Evolutionary conservation across 2,797 vertebrate genomes (phyloP).

Genomic region (Danio aesculapii): DNA sequence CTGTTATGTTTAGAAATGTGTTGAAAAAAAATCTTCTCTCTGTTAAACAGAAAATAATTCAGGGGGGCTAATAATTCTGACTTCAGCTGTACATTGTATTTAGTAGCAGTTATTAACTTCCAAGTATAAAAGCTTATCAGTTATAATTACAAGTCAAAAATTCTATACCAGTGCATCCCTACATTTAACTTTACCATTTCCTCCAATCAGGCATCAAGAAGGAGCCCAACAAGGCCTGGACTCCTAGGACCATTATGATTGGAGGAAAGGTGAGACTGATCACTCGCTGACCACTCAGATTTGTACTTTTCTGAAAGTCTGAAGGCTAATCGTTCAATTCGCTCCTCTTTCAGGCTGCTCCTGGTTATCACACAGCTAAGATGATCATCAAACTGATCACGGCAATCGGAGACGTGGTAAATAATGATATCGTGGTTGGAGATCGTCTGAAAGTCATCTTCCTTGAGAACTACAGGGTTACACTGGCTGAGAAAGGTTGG

Average conservation of each 20-base stretch:
- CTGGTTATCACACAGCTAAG: constrained; percentile 93
- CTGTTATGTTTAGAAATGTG: too few species aligned
- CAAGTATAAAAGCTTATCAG: too few species aligned
- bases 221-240: constrained; percentile 85
- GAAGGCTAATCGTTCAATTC: constrained; percentile 8
- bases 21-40: too few species aligned
- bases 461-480: constrained; percentile 92
- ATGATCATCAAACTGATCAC: constrained; percentile 93
- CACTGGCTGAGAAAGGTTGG: constrained; percentile 90
- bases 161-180: too few species aligned
- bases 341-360: constrained; percentile 82
- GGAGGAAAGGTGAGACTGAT: constrained; percentile 87
- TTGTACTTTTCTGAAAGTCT: not conserved
- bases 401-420: constrained; percentile 87
- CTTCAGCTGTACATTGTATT: too few species aligned
- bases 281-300: not conserved
- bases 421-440: constrained; percentile 87
- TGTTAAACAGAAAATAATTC: too few species aligned
- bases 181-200: not conserved
- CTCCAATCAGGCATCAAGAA: constrained; percentile 84
- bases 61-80: too few species aligned
- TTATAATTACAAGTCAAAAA: too few species aligned
- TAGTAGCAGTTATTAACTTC: too few species aligned
- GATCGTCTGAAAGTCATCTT: constrained; percentile 91
- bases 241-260: constrained; percentile 90